Conservation (phyloP, 1,140 invertebrate species). For the Drosophila nebulosa region DNA sequence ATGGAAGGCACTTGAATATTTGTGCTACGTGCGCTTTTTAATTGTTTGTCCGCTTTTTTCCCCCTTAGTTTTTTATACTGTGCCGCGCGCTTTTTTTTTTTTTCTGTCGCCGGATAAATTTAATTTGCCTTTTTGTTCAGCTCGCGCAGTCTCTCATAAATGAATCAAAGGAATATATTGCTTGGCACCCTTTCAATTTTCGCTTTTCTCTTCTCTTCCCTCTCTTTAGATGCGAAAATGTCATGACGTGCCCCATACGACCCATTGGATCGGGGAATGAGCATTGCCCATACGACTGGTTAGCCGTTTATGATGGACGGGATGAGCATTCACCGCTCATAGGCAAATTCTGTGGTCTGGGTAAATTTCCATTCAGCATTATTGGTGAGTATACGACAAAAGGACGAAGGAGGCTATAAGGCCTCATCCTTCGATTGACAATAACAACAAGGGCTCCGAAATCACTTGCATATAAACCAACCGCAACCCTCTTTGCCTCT, state of each 20-base stretch:
- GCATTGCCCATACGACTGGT: conserved; percentile 95
- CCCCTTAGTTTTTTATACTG: no score
- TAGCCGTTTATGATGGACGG: conserved; percentile 94
- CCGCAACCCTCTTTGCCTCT: no score
- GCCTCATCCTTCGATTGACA: background rate
- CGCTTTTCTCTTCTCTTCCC: conserved; percentile 1
- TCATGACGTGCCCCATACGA: conserved; percentile 96
- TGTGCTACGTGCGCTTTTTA: conserved; percentile 46
- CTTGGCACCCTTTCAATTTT: background rate
- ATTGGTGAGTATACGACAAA: conserved; percentile 83
- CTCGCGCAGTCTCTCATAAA: conserved; percentile 11
- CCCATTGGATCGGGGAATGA: conserved; percentile 92
- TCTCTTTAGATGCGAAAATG: conserved; percentile 88
- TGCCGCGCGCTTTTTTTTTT: conserved; percentile 13
- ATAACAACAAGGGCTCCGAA: conserved; percentile 1
- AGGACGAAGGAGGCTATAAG: background rate
- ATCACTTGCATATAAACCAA: no score
- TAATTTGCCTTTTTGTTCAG: conserved; percentile 33
- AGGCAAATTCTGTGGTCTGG: conserved; percentile 95
- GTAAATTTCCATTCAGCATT: conserved; percentile 96
- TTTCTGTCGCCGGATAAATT: conserved; percentile 34
- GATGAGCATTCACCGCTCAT: conserved; percentile 92
- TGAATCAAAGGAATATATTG: conserved; percentile 11
- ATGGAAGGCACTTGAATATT: conserved; percentile 22
- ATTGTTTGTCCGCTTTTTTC: conserved; percentile 18